Evolutionary conservation across 2,113 vertebrate species (phyloP).

Genomic region (Calypte anna): DNA sequence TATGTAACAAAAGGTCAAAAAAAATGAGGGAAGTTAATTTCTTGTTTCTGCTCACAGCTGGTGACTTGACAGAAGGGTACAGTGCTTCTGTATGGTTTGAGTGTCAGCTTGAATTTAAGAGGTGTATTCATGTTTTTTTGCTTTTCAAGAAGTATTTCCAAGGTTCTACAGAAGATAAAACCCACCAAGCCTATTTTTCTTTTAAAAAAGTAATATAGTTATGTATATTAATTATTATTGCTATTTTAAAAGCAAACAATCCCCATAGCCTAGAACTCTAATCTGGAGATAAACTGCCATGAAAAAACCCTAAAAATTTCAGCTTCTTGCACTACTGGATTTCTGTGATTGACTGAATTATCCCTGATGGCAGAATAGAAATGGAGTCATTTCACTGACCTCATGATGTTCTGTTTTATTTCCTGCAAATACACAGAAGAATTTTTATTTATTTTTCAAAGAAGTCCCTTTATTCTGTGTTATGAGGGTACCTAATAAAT

Average conservation of each 20-base stretch:
- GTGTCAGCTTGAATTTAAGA: background rate
- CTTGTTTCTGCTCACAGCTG: background rate
- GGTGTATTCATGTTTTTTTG: background rate
- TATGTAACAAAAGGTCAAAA: background rate
- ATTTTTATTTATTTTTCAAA: background rate
- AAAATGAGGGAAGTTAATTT: background rate
- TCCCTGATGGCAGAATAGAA: background rate
- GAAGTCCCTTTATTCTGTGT: background rate
- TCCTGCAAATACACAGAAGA: background rate
- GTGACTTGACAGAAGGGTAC: background rate
- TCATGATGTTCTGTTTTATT: background rate
- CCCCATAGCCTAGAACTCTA: background rate
- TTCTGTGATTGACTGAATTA: background rate
- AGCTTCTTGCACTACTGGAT: background rate
- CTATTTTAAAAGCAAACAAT: background rate
- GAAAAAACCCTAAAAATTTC: background rate
- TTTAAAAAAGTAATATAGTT: background rate
- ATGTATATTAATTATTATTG: background rate
- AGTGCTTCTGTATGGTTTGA: background rate
- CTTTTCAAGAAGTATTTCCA: background rate
- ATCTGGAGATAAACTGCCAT: background rate
- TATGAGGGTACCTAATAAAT: background rate
- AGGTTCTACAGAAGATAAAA: background rate
- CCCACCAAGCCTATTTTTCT: background rate
- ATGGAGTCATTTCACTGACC: background rate